Evolutionary conservation across 2,888 invertebrate species (phyloP), one percentile per base, ranked within the genome.

Genomic region (Adelphocoris suturalis): DNA sequence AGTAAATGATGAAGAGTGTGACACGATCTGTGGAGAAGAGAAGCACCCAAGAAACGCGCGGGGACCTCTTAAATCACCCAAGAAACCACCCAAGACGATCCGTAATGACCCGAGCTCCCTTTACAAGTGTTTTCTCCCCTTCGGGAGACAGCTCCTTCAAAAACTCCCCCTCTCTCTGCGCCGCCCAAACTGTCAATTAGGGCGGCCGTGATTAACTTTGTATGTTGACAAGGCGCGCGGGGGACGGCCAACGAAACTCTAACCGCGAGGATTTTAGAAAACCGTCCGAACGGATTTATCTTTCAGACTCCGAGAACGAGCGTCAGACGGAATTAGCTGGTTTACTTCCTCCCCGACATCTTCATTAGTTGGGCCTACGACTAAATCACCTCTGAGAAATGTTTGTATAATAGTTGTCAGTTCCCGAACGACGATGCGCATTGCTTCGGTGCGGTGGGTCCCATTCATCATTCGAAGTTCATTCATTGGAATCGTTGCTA

Each of bases 11-110:
- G 86, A 86, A 86, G 68, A 86, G 86, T 86, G 75, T 86, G 86
- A 86, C 86, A 86, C 86, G 75, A 86, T 86, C 86, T 75, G 47
- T 47, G 76, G 86, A 86, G 46, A 47, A 75, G 27, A 68, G 68
- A 68, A 27, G 9, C 19, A 13, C 68, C 9, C 68, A 19, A 19
- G 27, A 68, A 27, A 68, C 19, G 19, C 75, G 14, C 48, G 86
- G 68, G 27, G 37, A 37, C 86, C 75, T 86, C 86, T 48, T 86
- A 86, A 86, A 86, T 86, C 86, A 86, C 86, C 76, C 48, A 37
- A 75, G 86, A 86, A 86, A 86, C 86, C 86, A 86, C 86, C 86
- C 86, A 86, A 86, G 86, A 86, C 86, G 86, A 86, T 86, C 27
- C 75, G 86, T 86, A 86, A 86, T 86, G 86, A 86, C 86, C 86